These are phyloP conservation scores for Alligator mississippiensis DNA, from an alignment of 2,113 vertebrate species.

Conservation along the genomic window DNA sequence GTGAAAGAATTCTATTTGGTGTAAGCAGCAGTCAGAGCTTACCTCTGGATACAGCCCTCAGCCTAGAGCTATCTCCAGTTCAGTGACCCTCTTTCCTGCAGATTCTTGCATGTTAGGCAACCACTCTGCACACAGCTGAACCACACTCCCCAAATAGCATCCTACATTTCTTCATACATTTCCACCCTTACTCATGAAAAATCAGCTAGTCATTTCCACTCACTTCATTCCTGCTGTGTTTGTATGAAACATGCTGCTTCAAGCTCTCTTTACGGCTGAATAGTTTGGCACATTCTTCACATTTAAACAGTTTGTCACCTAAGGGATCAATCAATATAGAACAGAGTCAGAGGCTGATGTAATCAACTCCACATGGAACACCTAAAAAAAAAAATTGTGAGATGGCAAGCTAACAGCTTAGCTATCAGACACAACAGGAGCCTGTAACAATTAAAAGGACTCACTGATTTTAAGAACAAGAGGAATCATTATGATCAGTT, in stretches of 20 bases:
- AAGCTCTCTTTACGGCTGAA: constrained; percentile 98
- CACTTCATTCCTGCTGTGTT: constrained; percentile 96
- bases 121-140: neutral
- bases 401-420: neutral
- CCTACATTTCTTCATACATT: neutral
- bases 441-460: neutral
- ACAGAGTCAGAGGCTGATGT: neutral
- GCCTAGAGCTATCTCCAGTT: neutral
- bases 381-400: neutral
- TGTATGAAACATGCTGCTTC: constrained; percentile 99
- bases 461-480: neutral
- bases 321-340: constrained; percentile 14
- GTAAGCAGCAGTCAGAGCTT: neutral
- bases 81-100: neutral
- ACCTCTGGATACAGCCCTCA: neutral
- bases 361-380: constrained; percentile 27
- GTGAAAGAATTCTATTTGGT: neutral
- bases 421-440: neutral
- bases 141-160: neutral
- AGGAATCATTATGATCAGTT: neutral
- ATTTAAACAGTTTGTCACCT: constrained; percentile 98
- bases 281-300: constrained; percentile 97
- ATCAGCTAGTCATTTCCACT: constrained; percentile 1
- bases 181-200: neutral
- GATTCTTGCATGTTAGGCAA: neutral